Conservation (phyloP, 2,888 invertebrate genomes). For the Chesias legatella region DNA sequence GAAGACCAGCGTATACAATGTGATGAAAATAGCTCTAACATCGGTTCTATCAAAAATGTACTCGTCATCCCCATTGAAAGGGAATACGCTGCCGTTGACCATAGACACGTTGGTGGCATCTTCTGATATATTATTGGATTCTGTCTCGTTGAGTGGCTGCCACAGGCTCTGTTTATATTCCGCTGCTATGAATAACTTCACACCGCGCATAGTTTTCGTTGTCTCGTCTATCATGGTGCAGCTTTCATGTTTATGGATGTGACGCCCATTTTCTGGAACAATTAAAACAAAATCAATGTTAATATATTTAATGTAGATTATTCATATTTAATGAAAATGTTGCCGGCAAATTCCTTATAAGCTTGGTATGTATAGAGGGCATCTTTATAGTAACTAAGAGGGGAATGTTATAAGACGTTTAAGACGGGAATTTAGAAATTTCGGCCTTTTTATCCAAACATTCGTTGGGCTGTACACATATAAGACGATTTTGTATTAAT, state of each 20-base stretch:
- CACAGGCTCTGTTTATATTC: slow-evolving; percentile 43
- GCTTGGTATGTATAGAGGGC: too few relatives aligned
- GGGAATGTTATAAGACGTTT: too few relatives aligned
- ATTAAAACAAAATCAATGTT: slow-evolving; percentile 14
- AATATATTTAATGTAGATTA: too few relatives aligned
- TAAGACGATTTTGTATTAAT: too few relatives aligned
- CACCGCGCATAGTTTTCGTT: slow-evolving; percentile 49
- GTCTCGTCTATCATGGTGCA: slow-evolving; percentile 34
- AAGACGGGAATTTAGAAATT: too few relatives aligned
- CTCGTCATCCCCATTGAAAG: slow-evolving; percentile 74
- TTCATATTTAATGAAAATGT: too few relatives aligned
- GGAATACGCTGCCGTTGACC: slow-evolving; percentile 45
- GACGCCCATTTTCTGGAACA: slow-evolving; percentile 52
- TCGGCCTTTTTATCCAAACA: too few relatives aligned
- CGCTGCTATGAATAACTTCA: slow-evolving; percentile 46
- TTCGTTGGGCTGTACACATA: too few relatives aligned
- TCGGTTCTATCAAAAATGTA: slow-evolving; percentile 88
- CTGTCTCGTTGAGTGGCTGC: slow-evolving; percentile 43
- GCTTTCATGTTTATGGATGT: slow-evolving; percentile 23
- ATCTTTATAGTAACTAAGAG: too few relatives aligned
- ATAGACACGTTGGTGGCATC: slow-evolving; percentile 42
- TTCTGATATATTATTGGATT: slow-evolving; percentile 22
- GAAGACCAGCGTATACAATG: slow-evolving; percentile 88
- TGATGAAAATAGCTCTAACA: slow-evolving; percentile 86
- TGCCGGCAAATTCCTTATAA: too few relatives aligned